Percentiles rank a stretch among this genome's conserved stretches.
Conservation (phyloP, 2,888 invertebrate genomes). For the Dryocosmus kuriphilus region DNA sequence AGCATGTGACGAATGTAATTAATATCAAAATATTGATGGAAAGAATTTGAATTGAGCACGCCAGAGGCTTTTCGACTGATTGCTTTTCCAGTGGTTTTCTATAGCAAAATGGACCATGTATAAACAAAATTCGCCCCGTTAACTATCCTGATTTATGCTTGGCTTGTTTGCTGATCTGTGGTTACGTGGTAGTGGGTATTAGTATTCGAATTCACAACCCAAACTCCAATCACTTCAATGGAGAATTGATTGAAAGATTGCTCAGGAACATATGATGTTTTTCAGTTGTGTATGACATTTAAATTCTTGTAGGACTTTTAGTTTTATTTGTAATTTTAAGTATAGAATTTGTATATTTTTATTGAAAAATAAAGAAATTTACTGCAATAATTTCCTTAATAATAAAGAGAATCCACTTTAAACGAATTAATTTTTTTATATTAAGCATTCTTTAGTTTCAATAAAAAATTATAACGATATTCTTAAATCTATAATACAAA, state of each 20-base stretch:
- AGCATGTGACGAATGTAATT: neutral
- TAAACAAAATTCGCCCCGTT: no score
- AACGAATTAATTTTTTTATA: no score
- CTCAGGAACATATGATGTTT: neutral
- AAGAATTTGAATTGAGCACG: neutral
- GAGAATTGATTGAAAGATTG: conserved; percentile 25
- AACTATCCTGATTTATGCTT: conserved; percentile 37
- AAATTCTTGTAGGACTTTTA: no score
- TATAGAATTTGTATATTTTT: no score
- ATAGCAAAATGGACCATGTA: conserved; percentile 28
- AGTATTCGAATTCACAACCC: conserved; percentile 23
- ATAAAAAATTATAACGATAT: no score
- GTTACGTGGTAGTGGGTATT: conserved; percentile 27
- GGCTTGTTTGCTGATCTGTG: conserved; percentile 37
- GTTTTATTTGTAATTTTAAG: no score
- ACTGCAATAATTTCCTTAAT: no score
- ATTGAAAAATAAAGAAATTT: no score
- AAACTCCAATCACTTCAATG: conserved; percentile 14
- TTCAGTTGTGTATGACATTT: neutral
- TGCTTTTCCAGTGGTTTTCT: conserved; percentile 37
- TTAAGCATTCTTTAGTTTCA: no score
- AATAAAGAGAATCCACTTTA: no score
- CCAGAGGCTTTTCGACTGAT: conserved; percentile 26
- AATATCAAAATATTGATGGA: conserved; percentile 13
- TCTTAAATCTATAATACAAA: no score